These are phyloP conservation scores for Lagria hirta DNA, from an alignment of 2,888 invertebrate genomes.

Conservation along the genomic window DNA sequence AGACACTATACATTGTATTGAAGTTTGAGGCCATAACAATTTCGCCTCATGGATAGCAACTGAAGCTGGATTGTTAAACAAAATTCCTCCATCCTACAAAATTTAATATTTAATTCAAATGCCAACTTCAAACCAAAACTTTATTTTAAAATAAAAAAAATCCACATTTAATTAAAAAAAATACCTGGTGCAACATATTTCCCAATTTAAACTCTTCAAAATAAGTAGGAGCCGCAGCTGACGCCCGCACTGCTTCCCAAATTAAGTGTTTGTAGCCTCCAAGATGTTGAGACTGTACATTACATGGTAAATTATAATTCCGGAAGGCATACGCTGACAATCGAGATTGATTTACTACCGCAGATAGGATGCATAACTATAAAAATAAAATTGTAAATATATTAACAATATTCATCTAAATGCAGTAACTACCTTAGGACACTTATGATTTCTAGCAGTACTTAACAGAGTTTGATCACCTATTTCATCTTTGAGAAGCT, in stretches of 20 bases:
- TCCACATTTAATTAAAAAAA: constrained; percentile 14
- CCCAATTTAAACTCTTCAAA: constrained; percentile 79
- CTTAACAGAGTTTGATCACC: constrained; percentile 65
- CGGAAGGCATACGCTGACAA: constrained; percentile 81
- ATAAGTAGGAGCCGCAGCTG: constrained; percentile 90
- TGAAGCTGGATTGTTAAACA: constrained; percentile 87
- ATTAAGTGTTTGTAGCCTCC: constrained; percentile 70
- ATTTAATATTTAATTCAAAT: constrained; percentile 1
- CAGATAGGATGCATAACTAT: constrained; percentile 76
- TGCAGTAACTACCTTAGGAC: constrained; percentile 66
- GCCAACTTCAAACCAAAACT: not conserved
- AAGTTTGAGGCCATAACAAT: constrained; percentile 74
- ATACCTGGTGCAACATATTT: constrained; percentile 68
- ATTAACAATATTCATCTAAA: not conserved
- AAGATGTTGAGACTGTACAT: constrained; percentile 68
- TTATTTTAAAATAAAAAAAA: no score
- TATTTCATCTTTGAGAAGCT: constrained; percentile 67
- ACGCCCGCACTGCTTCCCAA: constrained; percentile 86
- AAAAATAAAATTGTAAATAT: constrained; percentile 29
- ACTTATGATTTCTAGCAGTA: constrained; percentile 56
- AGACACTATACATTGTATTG: constrained; percentile 78
- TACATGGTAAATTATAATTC: constrained; percentile 75
- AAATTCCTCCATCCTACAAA: constrained; percentile 74
- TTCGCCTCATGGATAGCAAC: constrained; percentile 86
- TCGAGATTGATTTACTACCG: constrained; percentile 72